Conservation (phyloP, 1,140 invertebrate species). For the Drosophila kikkawai region DNA sequence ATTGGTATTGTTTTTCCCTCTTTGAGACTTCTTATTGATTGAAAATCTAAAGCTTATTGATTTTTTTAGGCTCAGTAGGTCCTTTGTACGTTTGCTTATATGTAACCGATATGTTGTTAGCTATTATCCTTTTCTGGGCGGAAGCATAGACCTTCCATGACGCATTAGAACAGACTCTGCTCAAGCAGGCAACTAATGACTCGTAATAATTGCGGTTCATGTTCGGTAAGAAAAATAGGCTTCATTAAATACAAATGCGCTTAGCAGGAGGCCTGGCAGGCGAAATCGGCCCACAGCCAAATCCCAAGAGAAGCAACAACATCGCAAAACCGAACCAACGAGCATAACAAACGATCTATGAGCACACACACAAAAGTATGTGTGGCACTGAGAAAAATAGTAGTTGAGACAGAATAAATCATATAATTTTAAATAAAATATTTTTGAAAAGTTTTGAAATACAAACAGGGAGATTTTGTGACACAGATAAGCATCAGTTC, state of each 20-base stretch:
- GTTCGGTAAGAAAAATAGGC: conserved; percentile 72
- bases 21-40: background rate
- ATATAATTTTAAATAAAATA: too few species aligned
- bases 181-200: conserved; percentile 65
- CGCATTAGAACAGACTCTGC: conserved; percentile 20
- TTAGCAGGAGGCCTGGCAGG: conserved; percentile 56
- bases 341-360: conserved; percentile 60
- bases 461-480: background rate
- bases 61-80: too few species aligned
- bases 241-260: conserved; percentile 78
- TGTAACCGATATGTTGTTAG: background rate
- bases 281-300: conserved; percentile 8
- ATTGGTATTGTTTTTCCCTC: conserved; percentile 12
- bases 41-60: background rate
- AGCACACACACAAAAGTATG: background rate
- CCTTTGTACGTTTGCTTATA: too few species aligned
- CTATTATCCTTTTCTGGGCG: conserved; percentile 6
- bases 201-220: conserved; percentile 75
- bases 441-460: background rate
- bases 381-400: background rate
- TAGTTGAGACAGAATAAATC: background rate
- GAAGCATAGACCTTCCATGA: conserved; percentile 4
- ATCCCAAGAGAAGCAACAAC: conserved; percentile 22
- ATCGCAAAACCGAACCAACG: conserved; percentile 47
- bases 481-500: background rate